Conservation (phyloP, 2,797 vertebrate genomes). For the Esox masquinongy region DNA sequence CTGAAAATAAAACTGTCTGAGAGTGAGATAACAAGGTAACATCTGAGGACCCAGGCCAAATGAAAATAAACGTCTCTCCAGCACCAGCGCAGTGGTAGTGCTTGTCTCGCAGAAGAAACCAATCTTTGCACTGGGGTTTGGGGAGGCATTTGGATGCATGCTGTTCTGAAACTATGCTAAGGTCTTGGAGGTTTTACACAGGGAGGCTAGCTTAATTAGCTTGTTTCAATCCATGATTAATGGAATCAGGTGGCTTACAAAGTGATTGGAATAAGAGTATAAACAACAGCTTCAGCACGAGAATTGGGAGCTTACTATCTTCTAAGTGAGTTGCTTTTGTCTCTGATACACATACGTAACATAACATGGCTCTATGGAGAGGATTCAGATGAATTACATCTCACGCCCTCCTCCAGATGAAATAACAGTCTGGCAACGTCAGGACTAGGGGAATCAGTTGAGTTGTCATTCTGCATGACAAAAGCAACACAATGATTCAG, state of each 20-base stretch:
- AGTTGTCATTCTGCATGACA: background rate
- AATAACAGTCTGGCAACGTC: background rate
- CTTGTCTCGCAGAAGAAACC: background rate
- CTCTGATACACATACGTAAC: background rate
- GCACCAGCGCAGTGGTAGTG: background rate
- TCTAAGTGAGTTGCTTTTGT: conserved; percentile 1
- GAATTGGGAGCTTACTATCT: background rate
- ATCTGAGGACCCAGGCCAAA: background rate
- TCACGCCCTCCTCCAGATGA: background rate
- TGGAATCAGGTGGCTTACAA: conserved; percentile 5
- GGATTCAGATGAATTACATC: background rate
- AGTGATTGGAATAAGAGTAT: background rate
- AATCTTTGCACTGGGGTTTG: background rate
- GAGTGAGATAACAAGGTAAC: background rate
- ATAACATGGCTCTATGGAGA: background rate
- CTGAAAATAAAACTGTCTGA: background rate
- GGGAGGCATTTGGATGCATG: background rate
- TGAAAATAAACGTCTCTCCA: background rate
- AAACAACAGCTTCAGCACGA: background rate
- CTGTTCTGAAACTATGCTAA: background rate
- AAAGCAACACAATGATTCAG: background rate
- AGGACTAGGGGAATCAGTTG: background rate
- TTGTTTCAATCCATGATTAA: conserved; percentile 8
- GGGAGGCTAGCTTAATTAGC: background rate
- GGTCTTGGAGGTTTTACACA: background rate